Percentiles rank a stretch among this genome's conserved stretches.
phyloP scores from a whole-genome alignment of 2,113 vertebrate genomes.

The Burhinus oedicnemus region DNA sequence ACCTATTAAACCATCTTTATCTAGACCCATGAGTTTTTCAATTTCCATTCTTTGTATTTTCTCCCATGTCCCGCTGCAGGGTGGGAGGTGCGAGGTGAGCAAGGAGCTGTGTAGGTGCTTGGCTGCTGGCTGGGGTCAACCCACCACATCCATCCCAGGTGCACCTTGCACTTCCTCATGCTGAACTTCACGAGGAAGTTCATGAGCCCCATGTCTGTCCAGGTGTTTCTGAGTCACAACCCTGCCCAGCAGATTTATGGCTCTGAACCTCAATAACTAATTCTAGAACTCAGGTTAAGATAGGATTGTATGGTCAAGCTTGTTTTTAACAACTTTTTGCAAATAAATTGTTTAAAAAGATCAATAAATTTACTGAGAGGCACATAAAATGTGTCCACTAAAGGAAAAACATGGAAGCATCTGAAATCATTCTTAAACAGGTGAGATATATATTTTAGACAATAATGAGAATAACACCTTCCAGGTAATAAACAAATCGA shows the following conservation, averaged over 20 bases:
- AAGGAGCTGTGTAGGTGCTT: background rate
- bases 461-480: background rate
- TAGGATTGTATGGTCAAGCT: background rate
- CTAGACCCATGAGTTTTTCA: background rate
- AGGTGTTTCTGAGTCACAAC: background rate
- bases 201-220: background rate
- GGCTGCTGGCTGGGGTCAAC: background rate
- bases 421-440: background rate
- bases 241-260: background rate
- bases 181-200: background rate
- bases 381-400: background rate
- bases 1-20: background rate
- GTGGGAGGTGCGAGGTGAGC: background rate
- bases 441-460: background rate
- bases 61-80: rapidly evolving
- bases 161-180: background rate
- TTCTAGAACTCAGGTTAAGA: background rate
- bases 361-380: background rate
- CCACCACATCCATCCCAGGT: background rate
- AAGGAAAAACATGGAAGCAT: background rate
- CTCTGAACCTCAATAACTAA: background rate
- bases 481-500: background rate
- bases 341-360: background rate
- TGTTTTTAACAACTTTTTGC: background rate
- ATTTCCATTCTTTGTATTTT: background rate